A percentile compares a stretch with the other conserved stretches of the same genome.
Evolutionary conservation across 2,113 vertebrate species (phyloP).

Genomic region (Galeopterus variegatus): DNA sequence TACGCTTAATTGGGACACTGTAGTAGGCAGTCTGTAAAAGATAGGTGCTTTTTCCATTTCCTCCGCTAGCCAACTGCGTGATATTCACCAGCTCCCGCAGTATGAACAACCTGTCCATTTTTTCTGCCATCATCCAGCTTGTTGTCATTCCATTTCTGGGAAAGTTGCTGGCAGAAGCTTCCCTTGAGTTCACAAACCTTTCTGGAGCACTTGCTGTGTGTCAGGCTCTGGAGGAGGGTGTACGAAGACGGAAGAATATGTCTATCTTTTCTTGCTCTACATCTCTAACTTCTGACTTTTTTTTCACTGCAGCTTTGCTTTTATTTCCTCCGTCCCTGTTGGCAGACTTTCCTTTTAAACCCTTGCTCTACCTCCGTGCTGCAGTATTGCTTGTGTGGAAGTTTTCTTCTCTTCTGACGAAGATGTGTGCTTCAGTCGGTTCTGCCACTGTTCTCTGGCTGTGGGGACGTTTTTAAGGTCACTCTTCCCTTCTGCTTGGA

Average conservation of each 20-base stretch:
- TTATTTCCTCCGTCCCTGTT: not conserved
- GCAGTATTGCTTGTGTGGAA: conserved; percentile 56
- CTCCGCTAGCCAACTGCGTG: not conserved
- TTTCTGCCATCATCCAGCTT: not conserved
- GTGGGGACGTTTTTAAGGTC: conserved; percentile 62
- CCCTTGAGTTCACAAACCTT: not conserved
- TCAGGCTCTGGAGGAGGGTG: not conserved
- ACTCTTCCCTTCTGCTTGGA: conserved; percentile 36
- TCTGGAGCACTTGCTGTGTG: not conserved
- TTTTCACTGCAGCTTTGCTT: not conserved
- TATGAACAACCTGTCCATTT: not conserved
- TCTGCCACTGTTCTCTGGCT: conserved; percentile 11
- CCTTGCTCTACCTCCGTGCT: conserved; percentile 30
- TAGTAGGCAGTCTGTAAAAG: not conserved
- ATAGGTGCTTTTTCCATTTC: not conserved
- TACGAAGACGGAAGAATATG: not conserved
- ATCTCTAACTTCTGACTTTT: not conserved
- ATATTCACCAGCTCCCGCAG: not conserved
- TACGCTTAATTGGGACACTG: conserved; percentile 33
- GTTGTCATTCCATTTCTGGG: conserved; percentile 65
- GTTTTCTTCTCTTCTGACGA: conserved; percentile 44
- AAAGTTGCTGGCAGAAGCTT: conserved; percentile 71
- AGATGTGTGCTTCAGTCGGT: conserved; percentile 6
- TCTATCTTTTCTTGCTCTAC: not conserved
- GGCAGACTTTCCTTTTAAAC: conserved; percentile 67